phyloP scores from a whole-genome alignment of 2,888 invertebrate genomes.

The Rhagonycha lutea region DNA sequence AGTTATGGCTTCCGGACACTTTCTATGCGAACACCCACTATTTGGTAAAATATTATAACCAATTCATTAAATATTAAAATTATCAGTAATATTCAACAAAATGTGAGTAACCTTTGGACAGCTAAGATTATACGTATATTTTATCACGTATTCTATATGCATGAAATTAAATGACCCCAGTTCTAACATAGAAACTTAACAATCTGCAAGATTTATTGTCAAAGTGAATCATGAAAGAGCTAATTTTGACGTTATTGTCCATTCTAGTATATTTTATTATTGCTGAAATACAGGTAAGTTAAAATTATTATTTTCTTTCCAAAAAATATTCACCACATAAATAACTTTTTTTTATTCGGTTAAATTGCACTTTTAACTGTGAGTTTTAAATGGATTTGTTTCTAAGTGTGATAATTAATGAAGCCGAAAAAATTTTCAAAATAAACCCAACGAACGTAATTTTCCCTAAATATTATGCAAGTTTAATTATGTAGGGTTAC shows the following conservation, averaged over 20 bases:
- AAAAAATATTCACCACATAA: neutral
- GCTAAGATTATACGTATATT: neutral
- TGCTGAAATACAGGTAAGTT: neutral
- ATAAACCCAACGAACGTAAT: neutral
- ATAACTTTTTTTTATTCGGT: neutral
- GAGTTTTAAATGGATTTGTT: neutral
- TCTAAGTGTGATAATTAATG: neutral
- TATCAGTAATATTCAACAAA: neutral
- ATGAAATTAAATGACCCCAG: slow-evolving; percentile 7
- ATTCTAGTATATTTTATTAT: neutral
- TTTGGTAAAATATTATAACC: neutral
- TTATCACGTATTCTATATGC: neutral
- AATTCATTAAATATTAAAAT: neutral
- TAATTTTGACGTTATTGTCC: neutral
- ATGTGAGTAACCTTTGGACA: neutral
- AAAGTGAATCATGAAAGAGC: slow-evolving; percentile 16
- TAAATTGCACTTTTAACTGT: neutral
- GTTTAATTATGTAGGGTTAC: neutral
- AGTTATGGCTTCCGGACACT: neutral
- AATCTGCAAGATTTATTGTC: slow-evolving; percentile 11
- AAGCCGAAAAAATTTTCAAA: neutral
- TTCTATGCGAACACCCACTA: neutral
- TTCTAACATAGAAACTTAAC: slow-evolving; percentile 13
- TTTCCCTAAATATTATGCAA: neutral
- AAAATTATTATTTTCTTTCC: neutral